Base-by-base conservation (phyloP, 1,140 invertebrate species). In the Nixonia krombeini region DNA sequence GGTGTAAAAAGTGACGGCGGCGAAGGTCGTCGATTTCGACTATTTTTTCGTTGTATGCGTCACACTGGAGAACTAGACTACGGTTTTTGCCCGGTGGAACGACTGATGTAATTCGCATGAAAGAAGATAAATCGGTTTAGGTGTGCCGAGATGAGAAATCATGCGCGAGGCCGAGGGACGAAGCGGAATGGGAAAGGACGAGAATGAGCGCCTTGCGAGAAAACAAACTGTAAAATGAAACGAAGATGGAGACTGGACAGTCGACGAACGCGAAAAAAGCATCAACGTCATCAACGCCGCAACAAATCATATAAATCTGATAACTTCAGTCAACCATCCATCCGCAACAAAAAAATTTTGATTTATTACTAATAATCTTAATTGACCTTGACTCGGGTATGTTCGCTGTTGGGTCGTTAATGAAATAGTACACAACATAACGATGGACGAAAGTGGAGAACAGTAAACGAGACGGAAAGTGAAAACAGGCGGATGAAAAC, bases 41-140 rank as follows among this genome's bases (percentile, higher is more conserved):
- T 38, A 61, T 38, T 45, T 55, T 55, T 53, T 16, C 53, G 44
- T 56, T 51, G 49, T 46, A 61, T 53, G 56, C 51, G 59, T 59
- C 40, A n/a, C n/a, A n/a, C 51, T 49, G 17, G 46, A 51, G 40
- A 4, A 51, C 29, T 55, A 37, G 21, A 46, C 31, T 31, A 17
- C 33, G 21, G 62, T 49, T 55, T 7, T 15, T 2, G 35, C 47
- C 33, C 50, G 38, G 56, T 37, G 40, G 16, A 37, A 23, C 35
- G 42, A 42, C 40, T 57, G 58, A 57, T 62, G 57, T 68, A 57
- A 68, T 68, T 62, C 65, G 41, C 51, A 26, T 29, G 46, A 41
- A 67, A 62, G 65, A 67, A 67, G 64, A 67, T 59, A 67, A 67
- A 67, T 61, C 64, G 56, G 51, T 33, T 59, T 56, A 59, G 51